Evolutionary conservation across 2,888 invertebrate species (phyloP), one percentile per base, ranked within the genome.

Genomic region (Drosophila nigricruria): DNA sequence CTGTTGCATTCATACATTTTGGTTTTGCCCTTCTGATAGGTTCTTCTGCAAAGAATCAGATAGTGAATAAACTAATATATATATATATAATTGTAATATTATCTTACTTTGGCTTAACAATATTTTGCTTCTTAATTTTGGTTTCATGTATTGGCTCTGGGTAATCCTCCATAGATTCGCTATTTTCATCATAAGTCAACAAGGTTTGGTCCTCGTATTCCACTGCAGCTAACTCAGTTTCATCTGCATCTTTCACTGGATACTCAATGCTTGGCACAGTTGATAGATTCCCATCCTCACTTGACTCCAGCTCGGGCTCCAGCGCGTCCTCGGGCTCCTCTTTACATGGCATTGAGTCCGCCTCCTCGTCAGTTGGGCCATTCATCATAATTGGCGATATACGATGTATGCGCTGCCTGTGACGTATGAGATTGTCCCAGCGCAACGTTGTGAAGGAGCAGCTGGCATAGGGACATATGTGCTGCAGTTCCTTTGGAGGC

Each of bases 401-500:
- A 30, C 30, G 30, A 36, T 77, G 77, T 4, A 77, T 9, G 25
- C 70, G 36, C 18, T 57, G 56, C 1, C 43, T 56, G 45, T 77
- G 77, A 0, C 77, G 61, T 5, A n/a, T 49, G 2, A 77, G 52
- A 42, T 77, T 77, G 34, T 77, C 77, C 70, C 70, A 77, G 12
- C 77, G 73, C 42, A 77, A 1, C n/a, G 77, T 59, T 10, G 73
- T 32, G 43, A 77, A 77, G 6, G 38, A 27, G 40, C 77, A 77
- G 16, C 52, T 54, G 9, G 57, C 30, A 36, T 14, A 34, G 9
- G 61, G 49, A 0, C 77, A 77, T 9, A 77, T 47, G 20, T 77
- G 70, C 18, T 73, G 77, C 18, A 77, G 47, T 23, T 77, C 77
- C 54, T 36, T 73, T 16, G 77, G 77, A 0, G 77, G 77, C 30